Percentiles rank a stretch among this genome's conserved stretches.
These are phyloP conservation scores for Batillaria attramentaria DNA, from an alignment of 1,140 invertebrate species.

Conservation along the genomic window DNA sequence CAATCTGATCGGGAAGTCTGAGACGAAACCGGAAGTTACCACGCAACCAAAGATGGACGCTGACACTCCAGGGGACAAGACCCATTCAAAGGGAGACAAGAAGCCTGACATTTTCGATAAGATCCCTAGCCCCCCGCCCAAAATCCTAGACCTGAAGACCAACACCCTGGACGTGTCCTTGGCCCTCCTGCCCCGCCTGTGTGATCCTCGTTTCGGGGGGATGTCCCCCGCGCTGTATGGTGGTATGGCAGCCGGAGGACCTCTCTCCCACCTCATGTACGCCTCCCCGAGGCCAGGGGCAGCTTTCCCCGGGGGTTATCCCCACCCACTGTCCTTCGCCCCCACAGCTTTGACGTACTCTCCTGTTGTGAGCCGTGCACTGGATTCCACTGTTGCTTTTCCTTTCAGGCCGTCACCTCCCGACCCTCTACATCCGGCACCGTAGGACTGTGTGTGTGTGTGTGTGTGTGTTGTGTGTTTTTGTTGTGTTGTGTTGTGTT, in stretches of 20 bases:
- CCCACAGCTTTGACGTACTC: too few species aligned
- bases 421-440: background rate
- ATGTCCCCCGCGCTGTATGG: slow-evolving; percentile 7
- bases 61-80: background rate
- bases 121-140: slow-evolving; percentile 68
- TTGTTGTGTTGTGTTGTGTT: too few species aligned
- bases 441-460: too few species aligned
- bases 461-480: too few species aligned
- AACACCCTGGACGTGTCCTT: slow-evolving; percentile 31
- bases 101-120: slow-evolving; percentile 66
- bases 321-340: slow-evolving; percentile 14
- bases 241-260: slow-evolving; percentile 23
- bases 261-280: slow-evolving; percentile 37
- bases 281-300: slow-evolving; percentile 25
- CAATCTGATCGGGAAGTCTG: background rate
- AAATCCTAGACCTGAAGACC: slow-evolving; percentile 61
- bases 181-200: slow-evolving; percentile 50
- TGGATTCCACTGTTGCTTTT: background rate
- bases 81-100: slow-evolving; percentile 34
- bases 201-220: slow-evolving; percentile 31
- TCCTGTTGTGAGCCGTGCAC: too few species aligned
- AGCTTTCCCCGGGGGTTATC: slow-evolving; percentile 30
- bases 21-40: background rate
- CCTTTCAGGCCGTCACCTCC: background rate
- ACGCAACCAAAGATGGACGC: slow-evolving; percentile 15